These are phyloP conservation scores for Xylota sylvarum DNA, from an alignment of 2,888 invertebrate genomes.

Conservation along the genomic window DNA sequence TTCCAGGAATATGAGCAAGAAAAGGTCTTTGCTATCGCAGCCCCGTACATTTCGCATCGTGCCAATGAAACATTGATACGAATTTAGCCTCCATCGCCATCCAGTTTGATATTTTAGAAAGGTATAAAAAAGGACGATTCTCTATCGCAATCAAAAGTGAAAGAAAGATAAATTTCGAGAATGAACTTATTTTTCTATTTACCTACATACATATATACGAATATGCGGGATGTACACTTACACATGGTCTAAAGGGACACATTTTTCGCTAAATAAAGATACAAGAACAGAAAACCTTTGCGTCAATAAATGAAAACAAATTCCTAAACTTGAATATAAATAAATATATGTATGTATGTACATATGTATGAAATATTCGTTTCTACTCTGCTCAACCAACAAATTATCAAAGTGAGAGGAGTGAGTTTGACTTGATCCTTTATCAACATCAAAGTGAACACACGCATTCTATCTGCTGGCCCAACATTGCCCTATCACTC, in stretches of 20 bases:
- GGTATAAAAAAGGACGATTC: slow-evolving; percentile 1
- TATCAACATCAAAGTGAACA: slow-evolving; percentile 17
- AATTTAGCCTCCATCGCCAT: slow-evolving; percentile 1
- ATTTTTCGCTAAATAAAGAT: not conserved
- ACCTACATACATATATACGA: no score
- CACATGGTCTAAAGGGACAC: slow-evolving; percentile 5
- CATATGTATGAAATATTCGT: not conserved
- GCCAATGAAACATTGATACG: slow-evolving; percentile 13
- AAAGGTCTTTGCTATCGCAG: not conserved
- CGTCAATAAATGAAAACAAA: not conserved
- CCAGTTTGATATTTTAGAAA: not conserved
- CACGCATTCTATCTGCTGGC: not conserved
- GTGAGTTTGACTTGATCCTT: slow-evolving; percentile 25
- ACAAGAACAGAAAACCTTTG: not conserved
- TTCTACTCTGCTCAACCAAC: not conserved
- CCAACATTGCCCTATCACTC: not conserved
- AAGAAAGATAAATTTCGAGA: not conserved
- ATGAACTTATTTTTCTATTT: not conserved
- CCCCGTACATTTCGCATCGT: not conserved
- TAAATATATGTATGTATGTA: no score
- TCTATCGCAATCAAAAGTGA: not conserved
- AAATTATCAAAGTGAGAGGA: slow-evolving; percentile 25
- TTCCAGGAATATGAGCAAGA: not conserved
- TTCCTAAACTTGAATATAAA: not conserved
- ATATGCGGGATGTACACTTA: not conserved